Conservation (phyloP, 2,888 invertebrate genomes). For the Cerastoderma edule region DNA sequence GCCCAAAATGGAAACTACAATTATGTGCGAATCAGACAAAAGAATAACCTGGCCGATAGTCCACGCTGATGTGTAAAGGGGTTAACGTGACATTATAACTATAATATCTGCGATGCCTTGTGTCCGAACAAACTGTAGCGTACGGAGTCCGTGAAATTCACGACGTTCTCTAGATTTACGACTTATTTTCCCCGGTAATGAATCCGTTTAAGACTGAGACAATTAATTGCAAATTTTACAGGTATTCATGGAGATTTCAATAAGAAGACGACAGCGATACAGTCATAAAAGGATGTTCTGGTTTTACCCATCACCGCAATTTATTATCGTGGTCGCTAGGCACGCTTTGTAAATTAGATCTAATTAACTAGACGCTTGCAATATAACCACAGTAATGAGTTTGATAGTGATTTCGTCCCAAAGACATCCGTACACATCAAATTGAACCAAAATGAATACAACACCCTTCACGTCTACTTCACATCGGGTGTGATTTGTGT, state of each 20-base stretch:
- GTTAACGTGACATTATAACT: too few relatives aligned
- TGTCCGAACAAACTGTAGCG: neutral
- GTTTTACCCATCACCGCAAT: conserved; percentile 26
- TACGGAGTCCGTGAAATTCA: conserved; percentile 4
- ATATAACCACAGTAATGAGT: conserved; percentile 17
- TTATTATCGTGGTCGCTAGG: conserved; percentile 24
- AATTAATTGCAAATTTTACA: conserved; percentile 18
- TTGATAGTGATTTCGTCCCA: conserved; percentile 3
- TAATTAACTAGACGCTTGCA: conserved; percentile 27
- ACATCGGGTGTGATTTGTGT: too few relatives aligned
- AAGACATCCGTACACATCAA: neutral
- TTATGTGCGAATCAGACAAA: too few relatives aligned
- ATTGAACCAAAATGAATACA: too few relatives aligned
- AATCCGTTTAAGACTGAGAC: conserved; percentile 13
- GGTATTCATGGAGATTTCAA: conserved; percentile 16
- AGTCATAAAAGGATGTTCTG: conserved; percentile 23
- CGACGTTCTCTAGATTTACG: conserved; percentile 10
- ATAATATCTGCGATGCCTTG: neutral
- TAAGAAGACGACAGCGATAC: conserved; percentile 21
- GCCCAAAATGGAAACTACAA: too few relatives aligned
- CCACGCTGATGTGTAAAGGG: too few relatives aligned
- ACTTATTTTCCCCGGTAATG: conserved; percentile 16
- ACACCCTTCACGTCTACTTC: too few relatives aligned
- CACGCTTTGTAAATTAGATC: conserved; percentile 23
- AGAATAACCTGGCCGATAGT: too few relatives aligned